phyloP scores from a whole-genome alignment of 2,113 vertebrate genomes.

The Corythoichthys haematopterus region DNA sequence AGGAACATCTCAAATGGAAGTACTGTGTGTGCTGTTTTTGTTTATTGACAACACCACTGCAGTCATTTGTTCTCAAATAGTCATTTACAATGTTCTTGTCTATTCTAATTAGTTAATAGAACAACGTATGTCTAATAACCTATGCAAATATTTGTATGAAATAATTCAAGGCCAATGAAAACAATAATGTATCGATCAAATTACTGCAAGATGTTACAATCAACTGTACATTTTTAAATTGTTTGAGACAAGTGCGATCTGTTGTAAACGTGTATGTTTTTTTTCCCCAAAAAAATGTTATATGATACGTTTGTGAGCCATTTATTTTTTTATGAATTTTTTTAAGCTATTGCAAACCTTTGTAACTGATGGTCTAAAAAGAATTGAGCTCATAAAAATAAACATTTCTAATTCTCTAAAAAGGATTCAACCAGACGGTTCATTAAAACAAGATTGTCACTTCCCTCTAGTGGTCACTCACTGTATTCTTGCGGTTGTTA shows the following conservation, averaged over 20 bases:
- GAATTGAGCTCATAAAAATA: conserved; percentile 56
- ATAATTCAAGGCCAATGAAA: conserved; percentile 28
- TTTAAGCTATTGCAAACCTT: conserved; percentile 42
- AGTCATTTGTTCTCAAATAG: conserved; percentile 17
- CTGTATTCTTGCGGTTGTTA: too few species aligned
- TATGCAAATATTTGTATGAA: conserved; percentile 13
- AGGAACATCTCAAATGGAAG: conserved; percentile 19
- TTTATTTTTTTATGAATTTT: conserved; percentile 68
- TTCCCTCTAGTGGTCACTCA: too few species aligned
- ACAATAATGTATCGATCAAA: conserved; percentile 28
- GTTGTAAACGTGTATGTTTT: conserved; percentile 45
- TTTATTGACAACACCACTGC: background rate
- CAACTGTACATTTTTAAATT: conserved; percentile 32
- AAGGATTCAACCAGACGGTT: background rate
- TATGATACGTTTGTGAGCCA: conserved; percentile 57
- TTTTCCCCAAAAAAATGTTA: conserved; percentile 37
- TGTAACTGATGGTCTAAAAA: conserved; percentile 51
- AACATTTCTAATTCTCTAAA: conserved; percentile 59
- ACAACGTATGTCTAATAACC: conserved; percentile 23
- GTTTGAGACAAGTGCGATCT: conserved; percentile 33
- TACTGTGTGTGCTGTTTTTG: background rate
- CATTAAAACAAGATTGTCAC: background rate
- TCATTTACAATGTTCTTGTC: conserved; percentile 26
- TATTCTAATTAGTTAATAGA: conserved; percentile 24
- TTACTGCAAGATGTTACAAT: conserved; percentile 34